Base-by-base conservation (phyloP, 2,888 invertebrate species). In the Priocnemis perturbator region DNA sequence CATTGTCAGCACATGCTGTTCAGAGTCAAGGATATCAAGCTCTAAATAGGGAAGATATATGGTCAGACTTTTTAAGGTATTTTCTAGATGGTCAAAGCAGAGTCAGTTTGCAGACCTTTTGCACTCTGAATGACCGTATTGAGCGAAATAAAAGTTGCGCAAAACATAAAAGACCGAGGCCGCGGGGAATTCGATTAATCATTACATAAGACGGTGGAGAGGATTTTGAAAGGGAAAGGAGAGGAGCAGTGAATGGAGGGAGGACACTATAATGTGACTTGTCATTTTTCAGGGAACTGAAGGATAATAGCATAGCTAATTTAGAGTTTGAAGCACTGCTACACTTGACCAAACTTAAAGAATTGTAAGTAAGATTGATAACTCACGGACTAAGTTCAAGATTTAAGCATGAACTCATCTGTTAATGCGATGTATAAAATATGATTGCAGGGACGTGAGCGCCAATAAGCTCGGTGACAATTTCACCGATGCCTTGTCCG, bases 401-500 rank as follows among this genome's bases (percentile, higher is more conserved):
- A 21, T 30, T 57, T 17, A 26, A 7, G 9, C 4, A n/a, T 50
- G 50, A 14, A 20, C 19, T 37, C 19, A 20, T 19, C 15, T 52
- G 59, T 60, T 58, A 17, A 21, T 58, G 5, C 14, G 19, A 9
- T 37, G 20, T 15, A 45, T 20, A n/a, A 58, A 44, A 45, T 60
- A 26, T 68, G 37, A 30, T 89, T 90, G 21, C 89, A 93, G 93
- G 81, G 92, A 92, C 83, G 86, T 93, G 78, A 91, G 91, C 67
- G 90, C 90, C 68, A 93, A 93, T 83, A 90, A 91, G 81, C 85
- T 93, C 56, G 89, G 89, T 64, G 89, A 90, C 75, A 89, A 89
- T 80, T 91, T 89, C 74, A 91, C 90, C 53, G 85, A 90, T 68
- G 89, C 90, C 67, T 88, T 93, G 67, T 86, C 91, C 19, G 87